Evolutionary conservation across 2,888 invertebrate genomes (phyloP), one percentile per base, ranked within the genome.

Genomic region (Aporophyla lueneburgensis): DNA sequence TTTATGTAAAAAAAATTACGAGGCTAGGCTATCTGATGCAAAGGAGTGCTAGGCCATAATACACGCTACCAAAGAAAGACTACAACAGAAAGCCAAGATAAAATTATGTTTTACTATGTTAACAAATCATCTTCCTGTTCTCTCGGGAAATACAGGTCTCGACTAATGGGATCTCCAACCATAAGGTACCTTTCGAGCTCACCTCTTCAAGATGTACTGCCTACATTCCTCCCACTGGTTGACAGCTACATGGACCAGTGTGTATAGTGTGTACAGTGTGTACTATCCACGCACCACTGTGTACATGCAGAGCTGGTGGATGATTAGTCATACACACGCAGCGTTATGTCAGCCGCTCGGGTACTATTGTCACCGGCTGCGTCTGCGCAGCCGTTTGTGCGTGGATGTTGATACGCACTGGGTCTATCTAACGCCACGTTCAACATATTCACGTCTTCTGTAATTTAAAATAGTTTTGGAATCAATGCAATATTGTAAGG

Each of bases 251-350:
- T 58, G 27, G 56, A 16, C 58, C 56, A 59, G 40, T 76, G 46
- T 71, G 56, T 71, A 58, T 53, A 58, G 75, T n/a, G n/a, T n/a
- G n/a, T n/a, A n/a, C n/a, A 77, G 51, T 53, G 53, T 24, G 67
- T 62, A 71, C 53, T 27, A 49, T 46, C 43, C 46, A 65, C 43
- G 53, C 19, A 58, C 56, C 67, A 53, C 49, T 49, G 76, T 71
- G 68, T 54, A 65, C 70, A 59, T 56, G n/a, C 68, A 49, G 63
- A 71, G 72, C 53, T 76, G 67, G 74, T 76, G 63, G 75, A 49
- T 85, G 78, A 88, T 87, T 88, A 88, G 87, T 87, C 85, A 88
- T 81, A 88, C 85, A 80, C 84, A 87, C 86, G 78, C 85, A 79
- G 87, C 81, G 66, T 85, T 88, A 85, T 88, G 87, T 85, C 80